A percentile compares a stretch with the other conserved stretches of the same genome.
phyloP scores from a whole-genome alignment of 2,797 vertebrate species.

The Hapalemur alaotrensis region DNA sequence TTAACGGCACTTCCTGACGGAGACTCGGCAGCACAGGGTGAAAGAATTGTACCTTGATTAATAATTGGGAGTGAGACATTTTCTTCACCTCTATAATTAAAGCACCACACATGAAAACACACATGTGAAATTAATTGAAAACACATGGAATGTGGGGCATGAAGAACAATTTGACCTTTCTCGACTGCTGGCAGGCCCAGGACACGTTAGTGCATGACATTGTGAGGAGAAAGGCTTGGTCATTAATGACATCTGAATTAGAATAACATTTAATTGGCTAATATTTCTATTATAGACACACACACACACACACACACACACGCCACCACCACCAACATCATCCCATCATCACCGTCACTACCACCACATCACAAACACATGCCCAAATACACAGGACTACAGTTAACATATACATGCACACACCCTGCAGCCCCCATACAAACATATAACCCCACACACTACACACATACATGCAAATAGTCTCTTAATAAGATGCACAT shows the following conservation, averaged over 20 bases:
- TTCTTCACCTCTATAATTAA: slow-evolving; percentile 63
- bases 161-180: slow-evolving; percentile 28
- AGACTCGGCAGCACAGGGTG: background rate
- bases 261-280: slow-evolving; percentile 33
- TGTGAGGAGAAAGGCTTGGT: background rate
- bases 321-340: background rate
- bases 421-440: background rate
- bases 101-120: slow-evolving; percentile 46
- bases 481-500: background rate
- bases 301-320: background rate
- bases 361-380: background rate
- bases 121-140: slow-evolving; percentile 66
- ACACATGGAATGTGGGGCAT: slow-evolving; percentile 13
- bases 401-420: background rate
- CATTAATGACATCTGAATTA: slow-evolving; percentile 31
- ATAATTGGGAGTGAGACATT: slow-evolving; percentile 46
- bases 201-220: background rate
- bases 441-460: background rate
- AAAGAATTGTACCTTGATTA: background rate
- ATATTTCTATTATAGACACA: slow-evolving; percentile 26
- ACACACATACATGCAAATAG: background rate
- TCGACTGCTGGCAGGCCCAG: background rate
- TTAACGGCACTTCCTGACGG: slow-evolving; percentile 35
- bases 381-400: background rate
- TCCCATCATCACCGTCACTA: background rate